Conservation (phyloP, 2,113 vertebrate genomes). For the Alouatta palliata region DNA sequence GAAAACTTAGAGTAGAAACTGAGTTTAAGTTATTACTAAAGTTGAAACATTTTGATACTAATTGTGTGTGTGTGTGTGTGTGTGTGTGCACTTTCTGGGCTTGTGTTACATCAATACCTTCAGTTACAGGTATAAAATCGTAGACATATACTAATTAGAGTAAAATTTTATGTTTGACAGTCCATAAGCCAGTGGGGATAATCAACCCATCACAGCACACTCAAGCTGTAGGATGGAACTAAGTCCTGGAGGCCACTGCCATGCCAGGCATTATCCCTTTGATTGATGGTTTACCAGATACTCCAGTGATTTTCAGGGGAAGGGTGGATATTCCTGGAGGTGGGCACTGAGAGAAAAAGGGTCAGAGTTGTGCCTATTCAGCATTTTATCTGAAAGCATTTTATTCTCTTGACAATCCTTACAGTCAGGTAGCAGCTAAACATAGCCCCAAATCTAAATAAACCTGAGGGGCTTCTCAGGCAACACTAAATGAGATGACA, state of each 20-base stretch:
- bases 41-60: background rate
- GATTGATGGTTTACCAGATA: background rate
- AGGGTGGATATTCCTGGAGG: background rate
- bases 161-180: background rate
- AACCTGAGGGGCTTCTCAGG: background rate
- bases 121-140: background rate
- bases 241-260: background rate
- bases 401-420: background rate
- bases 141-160: background rate
- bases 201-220: background rate
- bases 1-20: background rate
- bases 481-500: background rate
- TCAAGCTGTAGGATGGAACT: background rate
- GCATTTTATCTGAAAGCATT: background rate
- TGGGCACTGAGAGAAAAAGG: rapidly evolving
- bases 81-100: background rate
- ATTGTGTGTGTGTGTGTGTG: background rate
- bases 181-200: too few species aligned
- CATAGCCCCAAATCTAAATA: background rate
- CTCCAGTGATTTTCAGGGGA: background rate
- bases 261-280: background rate
- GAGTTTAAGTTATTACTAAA: background rate
- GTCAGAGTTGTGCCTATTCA: background rate
- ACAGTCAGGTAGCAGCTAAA: background rate
- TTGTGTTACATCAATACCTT: background rate